Base-by-base conservation (phyloP, 2,888 invertebrate genomes). In the Plebejus melissa region DNA sequence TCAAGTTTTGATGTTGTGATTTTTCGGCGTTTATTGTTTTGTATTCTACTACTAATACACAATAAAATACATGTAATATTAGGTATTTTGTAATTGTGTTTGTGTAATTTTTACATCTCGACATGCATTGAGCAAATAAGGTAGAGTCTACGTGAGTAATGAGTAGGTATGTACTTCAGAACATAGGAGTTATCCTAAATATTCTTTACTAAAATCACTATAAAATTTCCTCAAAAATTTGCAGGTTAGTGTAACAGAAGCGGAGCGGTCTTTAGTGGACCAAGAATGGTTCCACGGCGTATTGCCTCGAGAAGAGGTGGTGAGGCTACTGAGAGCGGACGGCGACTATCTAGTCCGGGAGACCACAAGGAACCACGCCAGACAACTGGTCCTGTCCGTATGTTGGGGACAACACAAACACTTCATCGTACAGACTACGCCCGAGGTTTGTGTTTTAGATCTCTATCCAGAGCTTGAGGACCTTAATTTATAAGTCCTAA, bases 261-360 rank as follows among this genome's bases (percentile, higher is more conserved):
- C 91, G 28, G 96, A 95, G 84, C 95, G 96, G 69, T 95, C 96
- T 13, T 89, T 97, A 72, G 96, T 98, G 79, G 98, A 98, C 82
- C 98, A 98, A 90, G 98, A 98, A 87, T 99, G 98, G 98, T 99
- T 99, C 91, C 99, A 99, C 86, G 99, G 99, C 0, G 98, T 99
- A 13, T 90, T 99, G 77, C 99, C 99, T 0, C 94, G 99, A 16
- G 99, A 99, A 89, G 99, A 99, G 92, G 99, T 99, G 50, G 98
- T 98, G 69, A 94, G 98, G 78, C 94, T 99, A 65, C 94, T 99
- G 78, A 95, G 96, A n/a, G 96, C 96, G 76, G 98, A 99, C 82
- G 99, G 99, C 0, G 99, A 99, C 88, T 99, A 98, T 89, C 94
- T 99, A 77, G 98, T 99, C 76, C 94, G 99, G 41, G 98, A 99